A percentile compares a stretch with the other conserved stretches of the same genome.
These are phyloP conservation scores for Parnassius orleans DNA, from an alignment of 2,888 invertebrate species.

Conservation along the genomic window DNA sequence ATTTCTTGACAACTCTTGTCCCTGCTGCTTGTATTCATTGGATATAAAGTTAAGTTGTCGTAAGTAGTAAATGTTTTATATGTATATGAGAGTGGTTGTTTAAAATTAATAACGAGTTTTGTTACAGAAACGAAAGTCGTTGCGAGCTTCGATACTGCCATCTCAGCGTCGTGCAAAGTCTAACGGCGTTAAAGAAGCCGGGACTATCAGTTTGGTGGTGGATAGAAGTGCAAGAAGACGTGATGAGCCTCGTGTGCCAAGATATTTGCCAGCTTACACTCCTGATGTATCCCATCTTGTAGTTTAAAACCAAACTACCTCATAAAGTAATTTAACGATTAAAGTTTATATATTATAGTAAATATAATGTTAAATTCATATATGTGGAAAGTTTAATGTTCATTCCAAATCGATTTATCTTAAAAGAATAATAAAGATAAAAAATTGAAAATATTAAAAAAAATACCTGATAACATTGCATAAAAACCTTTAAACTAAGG, in stretches of 20 bases:
- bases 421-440: no score
- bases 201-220: constrained; percentile 90
- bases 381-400: no score
- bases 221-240: constrained; percentile 85
- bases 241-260: constrained; percentile 84
- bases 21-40: constrained; percentile 49
- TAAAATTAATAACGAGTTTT: constrained; percentile 17
- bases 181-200: constrained; percentile 89
- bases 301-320: constrained; percentile 68
- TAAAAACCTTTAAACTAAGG: no score
- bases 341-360: no score
- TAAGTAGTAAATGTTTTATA: constrained; percentile 55
- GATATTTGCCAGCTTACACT: constrained; percentile 88
- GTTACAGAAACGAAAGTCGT: constrained; percentile 92
- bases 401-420: no score
- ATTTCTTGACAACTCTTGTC: constrained; percentile 53
- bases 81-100: constrained; percentile 48
- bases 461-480: no score
- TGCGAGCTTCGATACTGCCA: constrained; percentile 89
- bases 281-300: constrained; percentile 90
- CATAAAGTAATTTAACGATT: no score
- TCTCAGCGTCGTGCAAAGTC: constrained; percentile 89
- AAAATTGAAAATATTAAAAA: no score
- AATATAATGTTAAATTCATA: no score
- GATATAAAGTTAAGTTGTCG: constrained; percentile 49